Conservation (phyloP, 2,888 invertebrate species). For the Rosalia funebris region DNA sequence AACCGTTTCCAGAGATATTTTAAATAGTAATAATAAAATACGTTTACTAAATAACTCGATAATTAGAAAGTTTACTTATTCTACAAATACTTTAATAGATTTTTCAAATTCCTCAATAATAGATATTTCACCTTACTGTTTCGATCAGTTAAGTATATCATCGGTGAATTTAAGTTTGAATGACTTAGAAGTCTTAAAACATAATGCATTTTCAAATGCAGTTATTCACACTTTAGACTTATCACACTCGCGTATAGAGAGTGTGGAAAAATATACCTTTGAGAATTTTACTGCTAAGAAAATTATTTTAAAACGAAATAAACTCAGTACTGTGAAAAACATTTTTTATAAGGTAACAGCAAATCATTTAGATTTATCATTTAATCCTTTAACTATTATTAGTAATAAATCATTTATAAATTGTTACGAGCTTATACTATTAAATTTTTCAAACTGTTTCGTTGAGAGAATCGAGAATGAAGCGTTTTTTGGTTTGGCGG, state of each 20-base stretch:
- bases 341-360: conserved; percentile 11
- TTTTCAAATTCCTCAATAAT: conserved; percentile 28
- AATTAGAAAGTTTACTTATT: background rate
- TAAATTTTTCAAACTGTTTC: conserved; percentile 24
- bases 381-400: conserved; percentile 17
- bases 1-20: too few relatives aligned
- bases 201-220: conserved; percentile 12
- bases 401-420: conserved; percentile 14
- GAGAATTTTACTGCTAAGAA: background rate
- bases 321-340: conserved; percentile 5
- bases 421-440: background rate
- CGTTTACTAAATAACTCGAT: background rate
- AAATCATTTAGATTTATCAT: conserved; percentile 21
- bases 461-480: conserved; percentile 23
- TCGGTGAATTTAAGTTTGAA: conserved; percentile 26
- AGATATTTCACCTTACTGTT: conserved; percentile 19
- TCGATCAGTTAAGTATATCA: too few relatives aligned
- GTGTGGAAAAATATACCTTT: conserved; percentile 9
- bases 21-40: conserved; percentile 3
- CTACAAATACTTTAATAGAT: conserved; percentile 7
- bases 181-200: conserved; percentile 10
- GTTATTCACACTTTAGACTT: conserved; percentile 12
- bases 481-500: conserved; percentile 12
- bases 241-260: conserved; percentile 16
- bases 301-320: conserved; percentile 18